Conservation (phyloP, 2,113 vertebrate species). For the Tyto alba region DNA sequence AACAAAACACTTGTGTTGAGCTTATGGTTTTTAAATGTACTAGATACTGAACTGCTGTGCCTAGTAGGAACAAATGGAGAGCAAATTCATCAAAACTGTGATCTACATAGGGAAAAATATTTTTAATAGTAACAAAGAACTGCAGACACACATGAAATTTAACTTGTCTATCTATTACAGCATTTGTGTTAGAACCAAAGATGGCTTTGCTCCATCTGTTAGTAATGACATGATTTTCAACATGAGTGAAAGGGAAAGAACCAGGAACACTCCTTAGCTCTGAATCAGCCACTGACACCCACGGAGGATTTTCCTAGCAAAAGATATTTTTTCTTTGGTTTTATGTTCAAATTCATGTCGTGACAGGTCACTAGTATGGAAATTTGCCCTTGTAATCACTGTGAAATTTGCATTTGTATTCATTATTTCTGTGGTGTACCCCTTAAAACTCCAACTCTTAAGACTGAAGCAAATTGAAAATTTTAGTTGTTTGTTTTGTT, state of each 20-base stretch:
- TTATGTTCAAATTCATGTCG: fast-evolving
- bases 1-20: neutral
- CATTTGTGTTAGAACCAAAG: neutral
- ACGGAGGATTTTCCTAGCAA: neutral
- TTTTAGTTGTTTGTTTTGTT: neutral
- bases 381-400: neutral
- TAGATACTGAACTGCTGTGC: neutral
- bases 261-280: neutral
- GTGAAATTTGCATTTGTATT: neutral
- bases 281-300: neutral
- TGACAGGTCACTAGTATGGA: neutral
- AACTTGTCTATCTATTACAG: neutral
- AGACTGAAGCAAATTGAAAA: neutral
- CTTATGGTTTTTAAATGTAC: neutral
- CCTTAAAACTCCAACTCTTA: neutral
- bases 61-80: neutral
- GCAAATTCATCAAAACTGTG: neutral
- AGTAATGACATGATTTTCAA: neutral
- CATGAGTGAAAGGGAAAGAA: neutral
- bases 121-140: neutral
- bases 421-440: neutral
- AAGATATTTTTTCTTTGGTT: neutral
- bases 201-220: neutral
- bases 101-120: neutral
- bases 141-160: neutral